Evolutionary conservation across 2,888 invertebrate species (phyloP).

Genomic region (Melieria omissa): DNA sequence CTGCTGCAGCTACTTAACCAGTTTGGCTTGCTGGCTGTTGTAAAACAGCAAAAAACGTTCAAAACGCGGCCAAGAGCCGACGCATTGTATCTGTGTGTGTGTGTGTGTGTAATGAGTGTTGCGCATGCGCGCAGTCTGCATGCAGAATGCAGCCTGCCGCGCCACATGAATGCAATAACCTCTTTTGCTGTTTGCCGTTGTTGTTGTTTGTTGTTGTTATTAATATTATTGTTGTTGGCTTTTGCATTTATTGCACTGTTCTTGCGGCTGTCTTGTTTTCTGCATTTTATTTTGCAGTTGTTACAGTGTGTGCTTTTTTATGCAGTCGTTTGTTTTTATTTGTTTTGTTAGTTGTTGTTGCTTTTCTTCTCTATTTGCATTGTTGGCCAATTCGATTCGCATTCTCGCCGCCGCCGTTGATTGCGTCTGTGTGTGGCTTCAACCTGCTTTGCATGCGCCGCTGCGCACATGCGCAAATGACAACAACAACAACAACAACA

Average conservation of each 20-base stretch:
- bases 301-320: not conserved
- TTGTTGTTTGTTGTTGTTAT: constrained; percentile 29
- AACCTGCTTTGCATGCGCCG: constrained; percentile 30
- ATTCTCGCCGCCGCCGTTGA: constrained; percentile 13
- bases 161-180: not conserved
- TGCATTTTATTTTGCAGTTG: not conserved
- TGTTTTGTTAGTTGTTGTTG: not conserved
- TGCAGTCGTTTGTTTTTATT: no score
- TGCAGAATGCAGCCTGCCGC: no score
- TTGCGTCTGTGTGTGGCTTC: constrained; percentile 11
- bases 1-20: constrained; percentile 7
- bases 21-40: not conserved
- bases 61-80: constrained; percentile 12
- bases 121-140: constrained; percentile 3
- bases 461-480: constrained; percentile 19
- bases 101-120: not conserved
- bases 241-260: not conserved
- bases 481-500: not conserved
- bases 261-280: not conserved
- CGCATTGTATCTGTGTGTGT: not conserved
- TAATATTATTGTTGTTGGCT: constrained; percentile 26
- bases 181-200: constrained; percentile 9
- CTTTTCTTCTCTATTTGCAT: constrained; percentile 11
- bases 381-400: constrained; percentile 26
- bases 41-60: not conserved